Base-by-base conservation (phyloP, 2,888 invertebrate species). In the Melanotus villosus region DNA sequence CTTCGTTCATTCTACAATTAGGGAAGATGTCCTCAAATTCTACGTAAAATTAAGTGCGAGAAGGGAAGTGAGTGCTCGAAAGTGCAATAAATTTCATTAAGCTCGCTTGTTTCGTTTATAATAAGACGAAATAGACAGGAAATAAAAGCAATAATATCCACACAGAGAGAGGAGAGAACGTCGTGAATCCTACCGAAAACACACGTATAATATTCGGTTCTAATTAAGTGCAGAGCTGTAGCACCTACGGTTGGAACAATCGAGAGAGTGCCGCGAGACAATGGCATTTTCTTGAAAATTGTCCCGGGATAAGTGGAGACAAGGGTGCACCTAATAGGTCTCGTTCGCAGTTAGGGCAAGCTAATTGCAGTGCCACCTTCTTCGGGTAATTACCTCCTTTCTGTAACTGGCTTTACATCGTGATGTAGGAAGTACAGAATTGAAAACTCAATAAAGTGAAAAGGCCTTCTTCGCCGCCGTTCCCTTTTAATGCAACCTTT, bases 261-360 rank as follows among this genome's bases (percentile, higher is more conserved):
- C 60, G 32, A 56, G 26, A 54, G 41, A 36, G n/a, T n/a, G n/a
- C n/a, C 26, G 41, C 52, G 59, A 54, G 50, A 66, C 66, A 66
- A 66, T 66, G 54, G 66, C 30, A 50, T 63, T 66, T 62, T 62
- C 56, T 68, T 56, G 68, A 68, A 62, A 68, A 68, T 54, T 68
- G 68, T 62, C 62, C 32, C 47, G 34, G 36, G 45, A 60, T 68
- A 68, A 68, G 43, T 45, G 62, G 54, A 68, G 62, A 68, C 62
- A 36, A 68, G 68, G 68, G 68, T 68, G 68, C 57, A 62, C 56
- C 68, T 68, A 68, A 68, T 68, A 68, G 68, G 56, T 57, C 63
- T 68, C 62, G 57, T 68, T 62, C 68, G 45, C 62, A 66, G 62
- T 68, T 68, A 62, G 36, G 68, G 68, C 56, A 57, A 60, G 57